A percentile compares a stretch with the other conserved stretches of the same genome.
These are phyloP conservation scores for Phymorhynchus buccinoides DNA, from an alignment of 1,140 invertebrate species.

Conservation along the genomic window DNA sequence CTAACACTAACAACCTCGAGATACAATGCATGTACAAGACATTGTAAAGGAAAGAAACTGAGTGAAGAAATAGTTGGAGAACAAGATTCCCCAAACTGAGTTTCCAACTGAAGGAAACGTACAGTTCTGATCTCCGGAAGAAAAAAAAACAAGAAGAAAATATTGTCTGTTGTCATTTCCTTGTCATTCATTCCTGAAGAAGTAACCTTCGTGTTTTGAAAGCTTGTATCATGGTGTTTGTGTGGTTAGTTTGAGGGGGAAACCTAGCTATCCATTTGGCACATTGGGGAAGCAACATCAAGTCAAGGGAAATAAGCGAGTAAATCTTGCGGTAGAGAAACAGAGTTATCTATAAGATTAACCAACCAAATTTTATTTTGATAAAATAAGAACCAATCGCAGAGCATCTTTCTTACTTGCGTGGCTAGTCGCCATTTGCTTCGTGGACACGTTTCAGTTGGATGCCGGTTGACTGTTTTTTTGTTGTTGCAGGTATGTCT, in stretches of 20 bases:
- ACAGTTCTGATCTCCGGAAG: too few species aligned
- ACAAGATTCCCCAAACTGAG: too few species aligned
- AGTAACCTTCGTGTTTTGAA: too few species aligned
- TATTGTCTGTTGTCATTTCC: neutral
- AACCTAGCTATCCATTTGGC: neutral
- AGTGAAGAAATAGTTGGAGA: too few species aligned
- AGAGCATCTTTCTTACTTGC: neutral
- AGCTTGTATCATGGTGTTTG: too few species aligned
- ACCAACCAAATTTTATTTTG: neutral
- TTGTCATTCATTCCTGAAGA: neutral
- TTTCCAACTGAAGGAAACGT: too few species aligned
- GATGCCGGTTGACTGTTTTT: slow-evolving; percentile 10
- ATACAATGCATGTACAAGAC: too few species aligned
- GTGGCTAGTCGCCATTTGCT: slow-evolving; percentile 19
- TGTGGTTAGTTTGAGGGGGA: too few species aligned
- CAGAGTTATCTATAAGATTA: neutral
- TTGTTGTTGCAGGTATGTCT: neutral
- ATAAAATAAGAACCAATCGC: neutral
- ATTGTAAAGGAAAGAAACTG: too few species aligned
- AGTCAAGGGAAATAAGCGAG: neutral
- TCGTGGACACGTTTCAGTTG: neutral
- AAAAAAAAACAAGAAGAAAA: neutral
- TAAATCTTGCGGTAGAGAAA: neutral
- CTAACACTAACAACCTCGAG: too few species aligned
- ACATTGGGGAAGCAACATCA: neutral